Evolutionary conservation across 1,140 invertebrate species (phyloP).

Genomic region (Lethocerus indicus): DNA sequence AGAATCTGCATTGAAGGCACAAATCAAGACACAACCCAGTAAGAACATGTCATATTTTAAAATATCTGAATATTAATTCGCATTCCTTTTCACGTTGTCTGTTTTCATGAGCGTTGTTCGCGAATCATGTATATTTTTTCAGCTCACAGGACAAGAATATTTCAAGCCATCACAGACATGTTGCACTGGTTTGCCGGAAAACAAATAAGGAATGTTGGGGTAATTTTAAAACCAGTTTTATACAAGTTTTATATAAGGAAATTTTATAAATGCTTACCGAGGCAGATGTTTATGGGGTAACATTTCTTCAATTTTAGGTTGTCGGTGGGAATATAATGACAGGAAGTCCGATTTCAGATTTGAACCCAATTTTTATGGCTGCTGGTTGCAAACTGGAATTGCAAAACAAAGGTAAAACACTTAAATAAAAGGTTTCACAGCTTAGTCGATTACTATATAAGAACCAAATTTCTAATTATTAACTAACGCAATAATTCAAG

Average conservation of each 20-base stretch:
- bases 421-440: no score
- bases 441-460: no score
- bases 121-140: constrained; percentile 3
- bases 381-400: constrained; percentile 37
- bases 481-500: neutral
- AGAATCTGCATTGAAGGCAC: constrained; percentile 22
- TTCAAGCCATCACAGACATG: constrained; percentile 62
- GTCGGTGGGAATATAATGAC: constrained; percentile 89
- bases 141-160: constrained; percentile 49
- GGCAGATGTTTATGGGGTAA: neutral
- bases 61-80: neutral
- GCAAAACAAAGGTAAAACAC: constrained; percentile 30
- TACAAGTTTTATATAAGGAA: no score
- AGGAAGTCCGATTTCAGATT: constrained; percentile 88
- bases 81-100: neutral
- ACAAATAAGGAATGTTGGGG: constrained; percentile 73
- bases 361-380: constrained; percentile 84
- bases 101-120: no score
- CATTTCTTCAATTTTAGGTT: constrained; percentile 27
- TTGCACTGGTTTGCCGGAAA: constrained; percentile 87
- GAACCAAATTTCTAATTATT: no score
- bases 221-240: constrained; percentile 21
- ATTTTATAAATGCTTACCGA: neutral
- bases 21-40: constrained; percentile 27
- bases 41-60: constrained; percentile 4